Percentiles rank a stretch among this genome's conserved stretches.
Evolutionary conservation across 2,113 vertebrate species (phyloP).

Genomic region (Fregata magnificens): DNA sequence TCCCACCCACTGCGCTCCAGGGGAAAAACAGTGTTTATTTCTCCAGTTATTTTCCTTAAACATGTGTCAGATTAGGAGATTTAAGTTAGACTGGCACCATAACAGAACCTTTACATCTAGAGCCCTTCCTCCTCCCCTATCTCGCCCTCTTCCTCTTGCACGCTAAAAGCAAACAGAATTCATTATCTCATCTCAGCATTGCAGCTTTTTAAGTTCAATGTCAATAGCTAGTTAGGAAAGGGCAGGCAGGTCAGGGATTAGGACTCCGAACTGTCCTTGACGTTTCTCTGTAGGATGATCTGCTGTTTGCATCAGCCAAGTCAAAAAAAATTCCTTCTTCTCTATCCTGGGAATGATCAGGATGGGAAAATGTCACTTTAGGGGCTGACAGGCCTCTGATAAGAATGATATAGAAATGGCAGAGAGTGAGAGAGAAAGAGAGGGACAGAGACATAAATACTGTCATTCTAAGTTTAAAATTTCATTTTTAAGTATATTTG

Average conservation of each 20-base stretch:
- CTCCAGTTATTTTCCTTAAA: not conserved
- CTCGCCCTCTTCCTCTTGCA: slow-evolving; percentile 8
- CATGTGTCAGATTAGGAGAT: not conserved
- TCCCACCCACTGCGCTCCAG: not conserved
- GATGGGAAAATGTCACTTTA: slow-evolving; percentile 82
- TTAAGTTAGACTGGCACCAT: not conserved
- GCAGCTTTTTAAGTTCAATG: slow-evolving; percentile 76
- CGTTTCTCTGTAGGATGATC: slow-evolving; percentile 72
- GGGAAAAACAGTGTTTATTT: not conserved
- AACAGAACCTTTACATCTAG: not conserved
- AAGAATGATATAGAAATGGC: slow-evolving; percentile 69
- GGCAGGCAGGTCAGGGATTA: slow-evolving; percentile 78
- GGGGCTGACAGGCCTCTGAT: slow-evolving; percentile 80
- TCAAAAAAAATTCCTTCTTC: slow-evolving; percentile 57
- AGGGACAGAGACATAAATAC: slow-evolving; percentile 29
- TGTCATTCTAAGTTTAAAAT: slow-evolving; percentile 51
- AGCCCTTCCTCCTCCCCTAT: not conserved
- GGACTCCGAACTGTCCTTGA: slow-evolving; percentile 77
- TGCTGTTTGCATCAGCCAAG: slow-evolving; percentile 71
- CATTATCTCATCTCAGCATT: slow-evolving; percentile 73
- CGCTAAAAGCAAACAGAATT: slow-evolving; percentile 55
- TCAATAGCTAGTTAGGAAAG: slow-evolving; percentile 80
- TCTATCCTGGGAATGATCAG: slow-evolving; percentile 79
- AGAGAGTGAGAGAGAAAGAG: not conserved
- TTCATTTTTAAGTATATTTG: slow-evolving; percentile 44